Evolutionary conservation across 1,140 invertebrate species (phyloP), one percentile per base, ranked within the genome.

Genomic region (Drosophila willistoni): DNA sequence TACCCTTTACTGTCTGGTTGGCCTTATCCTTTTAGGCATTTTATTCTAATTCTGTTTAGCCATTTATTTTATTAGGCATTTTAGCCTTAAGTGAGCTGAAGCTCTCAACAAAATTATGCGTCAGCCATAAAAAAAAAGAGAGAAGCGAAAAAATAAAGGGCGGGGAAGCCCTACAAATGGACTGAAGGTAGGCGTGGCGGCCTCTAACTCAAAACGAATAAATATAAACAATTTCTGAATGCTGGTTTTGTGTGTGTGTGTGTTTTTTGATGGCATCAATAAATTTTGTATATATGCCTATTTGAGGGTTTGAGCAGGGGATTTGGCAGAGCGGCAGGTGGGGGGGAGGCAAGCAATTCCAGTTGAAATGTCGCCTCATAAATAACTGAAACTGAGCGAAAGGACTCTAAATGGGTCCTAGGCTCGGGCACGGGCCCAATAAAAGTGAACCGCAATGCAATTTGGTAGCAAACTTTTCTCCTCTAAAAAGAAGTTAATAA

Each of bases 21-120:
- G 9, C 3, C 3, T 14, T 51, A 51, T 51, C 44, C 44, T 51
- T 51, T 51, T 51, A 51, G 17, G 17, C 44, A 51, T 76, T 89
- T 89, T 86, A 81, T 71, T 78, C 80, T 89, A 89, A 89, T 89
- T 84, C 77, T 84, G 84, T 89, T 89, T 89, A 84, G 85, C 68
- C 84, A 84, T 89, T 89, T 89, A 89, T 89, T 89, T 89, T 89
- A 89, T 89, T 89, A 84, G 78, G 84, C 85, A 75, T 89, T 87
- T 89, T 81, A 6, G 33, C 33, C 39, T 54, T 19, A 19, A 56
- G 67, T 59, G 39, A 44, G 39, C n/a, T 41, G 67, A 66, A 29
- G 77, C 77, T 72, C 65, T 83, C 84, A 87, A 79, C 77, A 71
- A 87, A 87, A 84, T 89, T 72, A 87, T 89, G 84, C 84, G 84